These are phyloP conservation scores for Artibeus jamaicensis DNA, from an alignment of 2,797 vertebrate genomes.

Conservation along the genomic window DNA sequence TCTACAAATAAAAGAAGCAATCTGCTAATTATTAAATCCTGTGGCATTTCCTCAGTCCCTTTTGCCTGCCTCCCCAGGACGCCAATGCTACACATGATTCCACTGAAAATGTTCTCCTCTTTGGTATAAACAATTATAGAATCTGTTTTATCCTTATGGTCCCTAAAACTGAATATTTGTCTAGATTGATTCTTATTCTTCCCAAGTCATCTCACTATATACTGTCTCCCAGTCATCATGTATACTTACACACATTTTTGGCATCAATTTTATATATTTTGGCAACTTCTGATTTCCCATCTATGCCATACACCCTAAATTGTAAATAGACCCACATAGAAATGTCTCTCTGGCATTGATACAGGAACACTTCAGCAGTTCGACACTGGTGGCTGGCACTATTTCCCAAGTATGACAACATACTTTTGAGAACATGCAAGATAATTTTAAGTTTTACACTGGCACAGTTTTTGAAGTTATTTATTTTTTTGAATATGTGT, in stretches of 20 bases:
- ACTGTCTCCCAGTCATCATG: neutral
- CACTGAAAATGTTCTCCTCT: neutral
- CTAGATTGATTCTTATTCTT: neutral
- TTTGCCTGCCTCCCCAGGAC: neutral
- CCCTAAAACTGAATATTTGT: neutral
- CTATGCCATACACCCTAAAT: neutral
- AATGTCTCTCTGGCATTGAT: neutral
- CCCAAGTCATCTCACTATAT: neutral
- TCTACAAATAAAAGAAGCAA: neutral
- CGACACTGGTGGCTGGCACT: neutral
- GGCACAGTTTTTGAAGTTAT: neutral
- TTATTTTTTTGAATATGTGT: neutral
- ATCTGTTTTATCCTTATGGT: neutral
- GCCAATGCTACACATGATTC: neutral
- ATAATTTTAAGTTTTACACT: neutral
- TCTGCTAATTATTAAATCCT: neutral
- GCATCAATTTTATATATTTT: neutral
- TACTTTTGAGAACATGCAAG: neutral
- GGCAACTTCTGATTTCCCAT: neutral
- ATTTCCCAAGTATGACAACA: neutral
- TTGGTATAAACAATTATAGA: neutral
- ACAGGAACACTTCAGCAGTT: neutral
- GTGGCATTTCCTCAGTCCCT: neutral
- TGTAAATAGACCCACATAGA: neutral
- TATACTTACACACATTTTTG: neutral